Base-by-base conservation (phyloP, 1,140 invertebrate species). In the Campoletis sonorensis region DNA sequence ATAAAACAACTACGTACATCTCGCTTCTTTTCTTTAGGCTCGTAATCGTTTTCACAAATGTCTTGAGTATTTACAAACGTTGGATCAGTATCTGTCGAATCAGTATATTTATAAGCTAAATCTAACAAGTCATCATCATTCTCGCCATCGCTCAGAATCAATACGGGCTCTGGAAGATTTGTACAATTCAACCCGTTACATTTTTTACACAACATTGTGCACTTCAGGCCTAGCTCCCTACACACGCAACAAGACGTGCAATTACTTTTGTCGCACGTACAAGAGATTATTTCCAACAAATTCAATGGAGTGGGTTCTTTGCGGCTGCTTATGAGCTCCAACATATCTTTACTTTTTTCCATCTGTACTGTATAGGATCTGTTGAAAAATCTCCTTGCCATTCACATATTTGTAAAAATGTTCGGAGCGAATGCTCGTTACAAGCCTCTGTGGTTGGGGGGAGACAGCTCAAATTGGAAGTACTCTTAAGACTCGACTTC, bases 311-410 rank as follows among this genome's bases (percentile, higher is more conserved):
- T 76, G 11, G 73, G 73, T 21, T 76, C 73, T n/a, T 76, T 76
- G 7, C 73, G 18, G 18, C 18, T 11, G 21, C 40, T 51, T 23
- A 76, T 49, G 21, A 45, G 73, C 73, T 51, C 37, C 21, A 76
- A 76, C 33, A 76, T 76, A 51, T 45, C 4, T 1, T 27, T 76
- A 27, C 33, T 76, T 76, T 76, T 49, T 76, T 76, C 73, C 73
- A 76, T 18, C 73, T 45, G 40, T 45, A 76, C 15, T 76, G 73
- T 45, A 76, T 76, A 7, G 73, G 73, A 21, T 76, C 21, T 18
- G 23, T 40, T 40, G 45, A 75, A 76, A 21, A 51, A 26, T 76
- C 73, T 21, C 73, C 73, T 26, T 51, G 73, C 73, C 73, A 76
- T n/a, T 45, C 15, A 54, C 73, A 51, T 0, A 51, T 15, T 76